Evolutionary conservation across 2,797 vertebrate species (phyloP), one percentile per base, ranked within the genome.

Genomic region (Myiotriccus ornatus): DNA sequence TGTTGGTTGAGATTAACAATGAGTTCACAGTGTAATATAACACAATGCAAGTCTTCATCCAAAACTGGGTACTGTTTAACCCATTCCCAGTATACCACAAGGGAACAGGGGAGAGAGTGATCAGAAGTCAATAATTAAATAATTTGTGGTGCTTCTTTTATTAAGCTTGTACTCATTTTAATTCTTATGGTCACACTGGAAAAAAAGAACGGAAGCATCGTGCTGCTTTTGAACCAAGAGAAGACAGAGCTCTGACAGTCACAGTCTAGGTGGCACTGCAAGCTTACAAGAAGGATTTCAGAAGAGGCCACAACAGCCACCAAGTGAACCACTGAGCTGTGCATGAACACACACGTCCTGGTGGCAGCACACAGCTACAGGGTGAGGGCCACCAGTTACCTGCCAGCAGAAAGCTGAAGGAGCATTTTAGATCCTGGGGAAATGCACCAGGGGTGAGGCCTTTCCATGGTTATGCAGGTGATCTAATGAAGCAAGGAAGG

Each of bases 281-380:
- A 78, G 69, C 73, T 63, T 16, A 27, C 46, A 25, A 12, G 44
- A 57, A 50, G 50, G 34, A 35, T 0, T 9, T 49, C 56, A 71
- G 39, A 18, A 16, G 39, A 20, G 35, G 63, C 50, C 37, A 32
- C 3, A 2, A 60, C 0, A 46, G 49, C 30, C 69, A 39, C 44
- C 35, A 18, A 64, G 30, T 16, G 59, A 82, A 71, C 46, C 87
- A 44, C 6, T 32, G 23, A 6, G 1, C 2, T 9, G 11, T 15
- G 23, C 47, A 34, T 1, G 34, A 83, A 27, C 28, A 52, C 25
- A 10, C 7, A 1, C 0, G 0, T 15, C 27, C 87, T 41, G 49
- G 27, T 3, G 35, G 56, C 56, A 86, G 73, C 75, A 75, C 39
- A 9, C 0, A 0, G 39, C 8, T 59, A n/a, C 2, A 16, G 41